Conservation (phyloP, 2,888 invertebrate genomes). For the Eupithecia dodoneata region DNA sequence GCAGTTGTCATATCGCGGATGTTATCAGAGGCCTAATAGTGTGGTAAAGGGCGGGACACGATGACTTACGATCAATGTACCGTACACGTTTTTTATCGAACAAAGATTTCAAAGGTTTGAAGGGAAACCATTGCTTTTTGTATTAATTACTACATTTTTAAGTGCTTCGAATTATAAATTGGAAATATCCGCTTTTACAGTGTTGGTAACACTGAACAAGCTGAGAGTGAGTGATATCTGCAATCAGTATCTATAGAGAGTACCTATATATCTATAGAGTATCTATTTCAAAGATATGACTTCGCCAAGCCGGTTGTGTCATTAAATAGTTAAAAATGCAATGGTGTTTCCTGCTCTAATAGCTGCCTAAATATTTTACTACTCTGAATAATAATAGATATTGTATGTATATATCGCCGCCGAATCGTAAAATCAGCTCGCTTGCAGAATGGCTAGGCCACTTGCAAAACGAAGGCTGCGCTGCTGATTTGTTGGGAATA, state of each 20-base stretch:
- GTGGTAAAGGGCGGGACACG: conserved; percentile 38
- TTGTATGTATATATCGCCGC: too few relatives aligned
- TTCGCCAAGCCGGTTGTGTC: background rate
- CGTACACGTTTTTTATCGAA: background rate
- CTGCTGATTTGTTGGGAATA: too few relatives aligned
- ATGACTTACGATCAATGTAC: conserved; percentile 30
- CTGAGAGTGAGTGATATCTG: too few relatives aligned
- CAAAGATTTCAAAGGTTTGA: background rate
- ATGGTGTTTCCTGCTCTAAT: background rate
- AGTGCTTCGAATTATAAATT: background rate
- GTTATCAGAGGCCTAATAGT: conserved; percentile 42
- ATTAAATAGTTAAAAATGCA: conserved; percentile 18
- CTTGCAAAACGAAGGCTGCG: too few relatives aligned
- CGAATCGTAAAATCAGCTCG: too few relatives aligned
- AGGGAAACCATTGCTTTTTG: background rate
- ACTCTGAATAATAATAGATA: background rate
- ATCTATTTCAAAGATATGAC: conserved; percentile 4
- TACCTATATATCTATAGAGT: too few relatives aligned
- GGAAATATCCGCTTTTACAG: background rate
- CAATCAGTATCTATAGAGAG: too few relatives aligned
- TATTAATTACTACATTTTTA: background rate
- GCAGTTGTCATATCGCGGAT: conserved; percentile 50
- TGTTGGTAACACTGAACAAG: too few relatives aligned
- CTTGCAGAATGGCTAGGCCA: too few relatives aligned
- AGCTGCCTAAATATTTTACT: background rate